A percentile compares a stretch with the other conserved stretches of the same genome.
These are phyloP conservation scores for Coleophora deauratella DNA, from an alignment of 2,888 invertebrate genomes.

Conservation along the genomic window DNA sequence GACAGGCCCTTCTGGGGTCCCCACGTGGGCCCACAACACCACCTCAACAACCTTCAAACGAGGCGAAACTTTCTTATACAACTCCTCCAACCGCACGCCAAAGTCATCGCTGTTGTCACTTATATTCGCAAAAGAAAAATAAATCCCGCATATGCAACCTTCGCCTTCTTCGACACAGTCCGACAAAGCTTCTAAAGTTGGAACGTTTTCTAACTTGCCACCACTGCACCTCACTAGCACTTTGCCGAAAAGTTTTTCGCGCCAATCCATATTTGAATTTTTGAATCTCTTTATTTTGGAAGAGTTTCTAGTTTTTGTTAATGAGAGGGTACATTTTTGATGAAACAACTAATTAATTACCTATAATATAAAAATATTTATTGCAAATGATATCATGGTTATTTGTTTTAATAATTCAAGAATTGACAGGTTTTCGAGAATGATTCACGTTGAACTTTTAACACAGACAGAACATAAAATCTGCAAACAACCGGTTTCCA, in stretches of 20 bases:
- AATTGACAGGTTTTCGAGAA: too few species aligned
- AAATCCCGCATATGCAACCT: conserved; percentile 75
- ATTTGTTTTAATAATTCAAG: too few species aligned
- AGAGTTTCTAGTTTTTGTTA: too few species aligned
- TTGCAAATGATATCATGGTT: too few species aligned
- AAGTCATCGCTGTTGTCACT: conserved; percentile 80
- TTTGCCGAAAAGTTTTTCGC: conserved; percentile 76
- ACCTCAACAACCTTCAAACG: conserved; percentile 79
- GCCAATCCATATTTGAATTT: conserved; percentile 65
- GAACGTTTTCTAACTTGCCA: conserved; percentile 49
- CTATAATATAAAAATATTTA: too few species aligned
- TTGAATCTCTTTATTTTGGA: too few species aligned
- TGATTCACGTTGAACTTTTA: too few species aligned
- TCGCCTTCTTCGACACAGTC: conserved; percentile 65
- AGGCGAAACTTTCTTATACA: conserved; percentile 67
- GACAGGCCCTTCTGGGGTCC: conserved; percentile 73
- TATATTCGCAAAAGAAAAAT: conserved; percentile 82
- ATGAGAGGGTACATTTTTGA: too few species aligned
- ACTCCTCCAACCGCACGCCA: conserved; percentile 75
- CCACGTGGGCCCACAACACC: conserved; percentile 78
- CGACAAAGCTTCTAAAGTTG: conserved; percentile 57
- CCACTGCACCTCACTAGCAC: conserved; percentile 67
- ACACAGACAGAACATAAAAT: too few species aligned
- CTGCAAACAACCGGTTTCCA: too few species aligned
- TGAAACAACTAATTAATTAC: too few species aligned